Base-by-base conservation (phyloP, 2,113 vertebrate species). In the Oreocharis arfaki region DNA sequence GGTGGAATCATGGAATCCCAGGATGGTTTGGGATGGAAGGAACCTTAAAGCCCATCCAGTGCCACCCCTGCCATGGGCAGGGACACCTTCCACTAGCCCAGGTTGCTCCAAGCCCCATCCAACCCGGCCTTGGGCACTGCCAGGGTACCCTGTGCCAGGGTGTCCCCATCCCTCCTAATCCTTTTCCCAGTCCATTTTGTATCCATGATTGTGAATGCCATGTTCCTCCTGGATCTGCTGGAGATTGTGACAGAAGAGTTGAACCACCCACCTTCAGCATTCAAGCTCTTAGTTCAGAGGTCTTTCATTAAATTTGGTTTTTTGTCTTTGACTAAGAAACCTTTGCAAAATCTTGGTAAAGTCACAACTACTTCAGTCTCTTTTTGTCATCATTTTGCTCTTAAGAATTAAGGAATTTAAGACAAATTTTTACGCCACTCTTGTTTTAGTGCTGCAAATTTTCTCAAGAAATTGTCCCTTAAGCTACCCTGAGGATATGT, bases 91-190 rank as follows among this genome's bases (percentile, higher is more conserved):
- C 63, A 33, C 41, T 1, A 3, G 0, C 60, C 26, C n/a, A 47
- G 52, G 28, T 0, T 16, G 22, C 13, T 68, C 52, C 52, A 10
- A 68, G 52, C 22, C 11, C n/a, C 1, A 0, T 46, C 50, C 50
- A 67, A 0, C 61, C 61, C 37, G 50, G 33, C 41, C 33, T 67
- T 37, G 77, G 41, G 2, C 33, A 37, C 6, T 67, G 0, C 16
- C 77, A 67, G 61, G 22, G 30, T 20, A 42, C 18, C 37, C 75
- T 73, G 52, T 44, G 39, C 52, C 52, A 57, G 71, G 53, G 15
- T 15, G 15, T 9, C 1, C 3, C 24, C 14, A 26, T 13, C 8
- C 13, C 35, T 23, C 35, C 30, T 41, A 30, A 49, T 57, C 41
- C 8, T 30, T 56, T 39, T 55, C 21, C 12, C 32, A 55, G 10